phyloP scores from a whole-genome alignment of 1,140 invertebrate species.

The Megathymus violae region DNA sequence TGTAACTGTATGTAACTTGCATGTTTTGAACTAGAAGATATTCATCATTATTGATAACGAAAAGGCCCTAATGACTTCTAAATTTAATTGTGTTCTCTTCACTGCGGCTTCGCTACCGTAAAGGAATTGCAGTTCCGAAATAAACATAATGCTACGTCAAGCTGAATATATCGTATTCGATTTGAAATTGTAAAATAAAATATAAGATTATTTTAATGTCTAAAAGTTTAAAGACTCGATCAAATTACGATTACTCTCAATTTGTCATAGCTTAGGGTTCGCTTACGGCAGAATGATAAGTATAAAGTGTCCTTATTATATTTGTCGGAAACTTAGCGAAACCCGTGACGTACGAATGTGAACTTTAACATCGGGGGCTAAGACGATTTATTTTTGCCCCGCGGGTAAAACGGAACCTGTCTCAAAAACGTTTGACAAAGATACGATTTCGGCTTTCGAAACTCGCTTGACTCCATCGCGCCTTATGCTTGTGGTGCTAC shows the following conservation, averaged over 20 bases:
- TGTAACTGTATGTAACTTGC: too few relatives aligned
- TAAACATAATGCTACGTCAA: too few relatives aligned
- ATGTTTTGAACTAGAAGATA: too few relatives aligned
- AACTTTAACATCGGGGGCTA: constrained; percentile 28
- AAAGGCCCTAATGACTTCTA: too few relatives aligned
- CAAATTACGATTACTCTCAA: constrained; percentile 23
- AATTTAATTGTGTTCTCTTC: too few relatives aligned
- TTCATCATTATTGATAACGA: too few relatives aligned
- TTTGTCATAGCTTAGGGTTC: constrained; percentile 25
- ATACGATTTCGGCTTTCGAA: constrained; percentile 3
- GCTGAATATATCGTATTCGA: too few relatives aligned
- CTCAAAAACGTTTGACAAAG: constrained; percentile 26
- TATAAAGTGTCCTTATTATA: constrained; percentile 29
- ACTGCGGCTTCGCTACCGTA: too few relatives aligned
- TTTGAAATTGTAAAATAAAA: too few relatives aligned
- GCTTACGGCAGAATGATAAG: constrained; percentile 26
- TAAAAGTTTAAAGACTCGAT: background rate
- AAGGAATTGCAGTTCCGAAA: too few relatives aligned
- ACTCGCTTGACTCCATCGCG: background rate
- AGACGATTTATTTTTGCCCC: constrained; percentile 29
- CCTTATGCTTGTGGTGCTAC: background rate
- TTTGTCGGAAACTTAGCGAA: constrained; percentile 18
- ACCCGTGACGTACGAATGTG: constrained; percentile 25
- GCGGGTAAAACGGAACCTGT: constrained; percentile 29
- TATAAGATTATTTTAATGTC: constrained; percentile 9